Evolutionary conservation across 1,140 invertebrate genomes (phyloP).

Genomic region (Drosophila miranda): DNA sequence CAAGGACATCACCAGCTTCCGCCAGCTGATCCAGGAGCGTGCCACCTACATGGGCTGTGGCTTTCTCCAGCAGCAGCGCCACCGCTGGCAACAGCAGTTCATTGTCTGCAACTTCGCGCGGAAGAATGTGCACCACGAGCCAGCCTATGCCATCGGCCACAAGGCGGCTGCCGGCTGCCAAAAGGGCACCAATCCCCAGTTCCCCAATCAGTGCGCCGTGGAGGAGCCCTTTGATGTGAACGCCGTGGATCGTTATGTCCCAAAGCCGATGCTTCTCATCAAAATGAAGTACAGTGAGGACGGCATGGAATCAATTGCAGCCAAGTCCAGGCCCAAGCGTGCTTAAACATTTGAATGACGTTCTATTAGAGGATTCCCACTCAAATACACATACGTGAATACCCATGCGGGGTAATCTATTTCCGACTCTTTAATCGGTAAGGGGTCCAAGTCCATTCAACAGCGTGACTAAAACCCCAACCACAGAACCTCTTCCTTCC

Average conservation of each 20-base stretch:
- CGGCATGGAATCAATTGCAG: not conserved
- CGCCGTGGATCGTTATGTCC: conserved; percentile 15
- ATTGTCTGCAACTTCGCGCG: conserved; percentile 39
- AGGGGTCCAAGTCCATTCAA: no score
- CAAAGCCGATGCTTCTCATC: not conserved
- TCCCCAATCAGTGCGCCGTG: conserved; percentile 18
- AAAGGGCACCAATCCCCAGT: conserved; percentile 20
- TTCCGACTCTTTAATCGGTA: no score
- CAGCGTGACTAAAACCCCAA: no score
- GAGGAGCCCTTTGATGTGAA: conserved; percentile 38
- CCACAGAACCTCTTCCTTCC: no score
- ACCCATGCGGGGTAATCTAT: no score
- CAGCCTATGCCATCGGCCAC: conserved; percentile 2
- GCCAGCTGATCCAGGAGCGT: conserved; percentile 26
- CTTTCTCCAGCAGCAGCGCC: conserved; percentile 10
- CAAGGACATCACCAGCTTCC: conserved; percentile 12
- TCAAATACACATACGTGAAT: no score
- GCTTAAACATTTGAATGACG: no score
- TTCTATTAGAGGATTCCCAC: no score
- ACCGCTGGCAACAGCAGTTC: conserved; percentile 29
- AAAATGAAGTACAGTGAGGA: not conserved
- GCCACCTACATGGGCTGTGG: conserved; percentile 32
- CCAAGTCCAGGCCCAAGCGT: no score
- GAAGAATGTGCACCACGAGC: conserved; percentile 5
- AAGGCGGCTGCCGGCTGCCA: conserved; percentile 5